These are phyloP conservation scores for Bujurquina vittata DNA, from an alignment of 2,113 vertebrate species.

Conservation along the genomic window DNA sequence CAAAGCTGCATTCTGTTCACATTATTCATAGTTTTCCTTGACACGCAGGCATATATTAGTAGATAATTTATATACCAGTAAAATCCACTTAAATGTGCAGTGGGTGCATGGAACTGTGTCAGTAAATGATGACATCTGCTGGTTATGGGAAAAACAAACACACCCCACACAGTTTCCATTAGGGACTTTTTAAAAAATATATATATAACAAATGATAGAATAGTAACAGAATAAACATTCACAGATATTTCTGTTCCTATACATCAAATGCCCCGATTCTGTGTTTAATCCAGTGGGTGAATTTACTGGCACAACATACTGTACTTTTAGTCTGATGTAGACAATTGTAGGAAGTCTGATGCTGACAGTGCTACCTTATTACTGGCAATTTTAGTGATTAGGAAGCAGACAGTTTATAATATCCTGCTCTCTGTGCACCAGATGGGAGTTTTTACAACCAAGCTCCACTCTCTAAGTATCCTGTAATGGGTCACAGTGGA, in stretches of 20 bases:
- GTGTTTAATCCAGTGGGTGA: not conserved
- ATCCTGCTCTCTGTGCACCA: not conserved
- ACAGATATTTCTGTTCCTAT: not conserved
- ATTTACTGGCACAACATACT: not conserved
- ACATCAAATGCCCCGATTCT: not conserved
- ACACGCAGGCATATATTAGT: not conserved
- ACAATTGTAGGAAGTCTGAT: not conserved
- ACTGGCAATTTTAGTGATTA: not conserved
- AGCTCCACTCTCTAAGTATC: no score
- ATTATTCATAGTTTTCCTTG: not conserved
- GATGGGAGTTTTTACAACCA: not conserved
- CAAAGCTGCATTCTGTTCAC: not conserved
- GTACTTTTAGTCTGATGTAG: not conserved
- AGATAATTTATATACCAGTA: not conserved
- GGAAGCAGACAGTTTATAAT: not conserved
- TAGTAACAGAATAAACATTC: not conserved
- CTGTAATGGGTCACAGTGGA: no score
- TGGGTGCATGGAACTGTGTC: not conserved
- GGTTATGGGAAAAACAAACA: conserved; percentile 8
- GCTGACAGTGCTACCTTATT: not conserved
- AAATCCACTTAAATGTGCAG: not conserved
- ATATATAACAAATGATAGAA: not conserved
- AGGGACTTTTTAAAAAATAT: not conserved
- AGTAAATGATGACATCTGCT: conserved; percentile 18
- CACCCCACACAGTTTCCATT: not conserved